Evolutionary conservation across 2,888 invertebrate species (phyloP).

Genomic region (Norana najaformis): DNA sequence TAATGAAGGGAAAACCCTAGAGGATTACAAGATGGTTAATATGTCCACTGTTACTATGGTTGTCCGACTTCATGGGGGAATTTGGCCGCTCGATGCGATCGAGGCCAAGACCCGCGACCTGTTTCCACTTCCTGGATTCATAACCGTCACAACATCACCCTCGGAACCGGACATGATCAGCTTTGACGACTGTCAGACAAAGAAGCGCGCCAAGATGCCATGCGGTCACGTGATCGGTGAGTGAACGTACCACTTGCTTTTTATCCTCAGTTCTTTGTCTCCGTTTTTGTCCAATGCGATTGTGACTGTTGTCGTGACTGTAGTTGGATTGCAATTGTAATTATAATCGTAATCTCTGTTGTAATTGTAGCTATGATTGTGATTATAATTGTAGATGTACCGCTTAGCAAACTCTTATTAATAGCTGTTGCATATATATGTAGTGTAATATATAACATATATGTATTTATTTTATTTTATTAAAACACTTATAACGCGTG

Average conservation of each 20-base stretch:
- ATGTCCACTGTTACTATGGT: conserved; percentile 14
- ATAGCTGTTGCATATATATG: too few relatives aligned
- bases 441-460: too few relatives aligned
- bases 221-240: conserved; percentile 31
- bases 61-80: conserved; percentile 20
- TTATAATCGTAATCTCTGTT: too few relatives aligned
- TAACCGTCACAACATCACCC: conserved; percentile 16
- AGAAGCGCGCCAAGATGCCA: conserved; percentile 28
- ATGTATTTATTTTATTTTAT: too few relatives aligned
- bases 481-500: too few relatives aligned
- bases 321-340: too few relatives aligned
- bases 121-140: conserved; percentile 24
- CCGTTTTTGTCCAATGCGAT: too few relatives aligned
- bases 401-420: too few relatives aligned
- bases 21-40: conserved; percentile 10
- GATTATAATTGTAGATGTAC: too few relatives aligned
- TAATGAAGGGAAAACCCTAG: not conserved
- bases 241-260: not conserved
- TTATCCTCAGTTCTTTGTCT: too few relatives aligned
- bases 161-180: conserved; percentile 30
- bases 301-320: too few relatives aligned
- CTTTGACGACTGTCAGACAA: not conserved
- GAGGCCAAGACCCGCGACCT: not conserved
- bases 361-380: too few relatives aligned
- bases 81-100: conserved; percentile 1